A percentile compares a stretch with the other conserved stretches of the same genome.
Conservation (phyloP, 1,140 invertebrate species). For the Asobara japonica region DNA sequence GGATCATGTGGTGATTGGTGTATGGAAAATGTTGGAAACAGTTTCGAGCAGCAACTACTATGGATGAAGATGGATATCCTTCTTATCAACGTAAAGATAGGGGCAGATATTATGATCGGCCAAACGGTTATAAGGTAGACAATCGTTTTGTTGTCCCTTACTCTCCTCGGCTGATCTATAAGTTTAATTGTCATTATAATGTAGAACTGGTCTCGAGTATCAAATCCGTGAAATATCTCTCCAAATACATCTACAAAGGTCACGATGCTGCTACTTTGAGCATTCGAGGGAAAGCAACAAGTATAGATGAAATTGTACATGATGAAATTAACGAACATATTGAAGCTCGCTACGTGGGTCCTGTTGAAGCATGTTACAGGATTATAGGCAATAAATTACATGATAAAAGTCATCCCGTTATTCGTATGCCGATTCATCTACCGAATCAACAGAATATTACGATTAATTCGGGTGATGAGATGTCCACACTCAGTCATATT, state of each 20-base stretch:
- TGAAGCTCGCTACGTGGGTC: conserved; percentile 30
- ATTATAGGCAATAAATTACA: conserved; percentile 27
- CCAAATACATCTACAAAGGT: neutral
- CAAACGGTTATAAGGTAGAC: conserved; percentile 24
- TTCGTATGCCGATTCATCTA: conserved; percentile 26
- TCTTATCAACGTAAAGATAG: neutral
- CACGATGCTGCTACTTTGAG: conserved; percentile 18
- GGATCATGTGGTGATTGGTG: conserved; percentile 54
- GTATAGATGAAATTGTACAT: conserved; percentile 21
- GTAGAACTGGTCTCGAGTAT: conserved; percentile 13
- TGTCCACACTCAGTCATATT: conserved; percentile 6
- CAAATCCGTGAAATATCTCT: neutral
- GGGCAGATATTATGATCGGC: neutral
- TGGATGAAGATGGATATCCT: no score
- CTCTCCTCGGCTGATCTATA: neutral
- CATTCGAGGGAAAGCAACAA: neutral
- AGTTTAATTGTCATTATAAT: conserved; percentile 20
- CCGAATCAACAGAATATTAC: conserved; percentile 22
- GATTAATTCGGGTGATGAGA: conserved; percentile 1
- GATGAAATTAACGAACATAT: conserved; percentile 32
- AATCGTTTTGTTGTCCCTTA: conserved; percentile 47
- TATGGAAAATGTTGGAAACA: conserved; percentile 58
- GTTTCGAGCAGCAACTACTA: conserved; percentile 52
- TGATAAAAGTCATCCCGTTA: conserved; percentile 29
- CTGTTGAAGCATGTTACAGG: conserved; percentile 27